Conservation (phyloP, 1,140 invertebrate species). For the Drosophila ironensis region DNA sequence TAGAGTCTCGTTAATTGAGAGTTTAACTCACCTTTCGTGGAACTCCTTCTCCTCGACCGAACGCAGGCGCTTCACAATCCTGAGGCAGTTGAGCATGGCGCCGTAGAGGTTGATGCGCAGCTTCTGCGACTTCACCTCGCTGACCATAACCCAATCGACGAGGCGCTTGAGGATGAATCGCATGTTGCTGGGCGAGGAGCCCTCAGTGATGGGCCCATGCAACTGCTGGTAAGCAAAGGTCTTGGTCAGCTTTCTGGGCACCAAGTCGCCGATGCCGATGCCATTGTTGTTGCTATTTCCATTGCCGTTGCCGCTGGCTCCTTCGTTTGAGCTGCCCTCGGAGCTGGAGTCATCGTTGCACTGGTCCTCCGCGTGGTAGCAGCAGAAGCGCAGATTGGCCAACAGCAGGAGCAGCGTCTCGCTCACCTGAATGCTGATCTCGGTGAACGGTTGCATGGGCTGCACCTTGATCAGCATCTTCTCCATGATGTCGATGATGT, state of each 20-base stretch:
- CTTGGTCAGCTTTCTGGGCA: background rate
- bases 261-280: slow-evolving; percentile 36
- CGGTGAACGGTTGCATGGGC: slow-evolving; percentile 85
- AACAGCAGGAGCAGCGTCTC: slow-evolving; percentile 87
- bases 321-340: slow-evolving; percentile 32
- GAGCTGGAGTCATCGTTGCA: slow-evolving; percentile 6
- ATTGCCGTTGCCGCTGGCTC: slow-evolving; percentile 34
- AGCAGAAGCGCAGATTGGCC: slow-evolving; percentile 87
- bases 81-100: slow-evolving; percentile 88
- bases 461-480: slow-evolving; percentile 89
- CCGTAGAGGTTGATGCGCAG: slow-evolving; percentile 93
- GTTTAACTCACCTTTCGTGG: slow-evolving; percentile 45
- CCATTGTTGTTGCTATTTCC: no score
- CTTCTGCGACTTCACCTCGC: slow-evolving; percentile 88
- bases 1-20: no score
- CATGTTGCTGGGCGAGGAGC: slow-evolving; percentile 84
- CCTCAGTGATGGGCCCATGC: slow-evolving; percentile 19
- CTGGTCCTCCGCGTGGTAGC: slow-evolving; percentile 71
- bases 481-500: slow-evolving; percentile 91
- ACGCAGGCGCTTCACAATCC: slow-evolving; percentile 85
- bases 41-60: slow-evolving; percentile 56
- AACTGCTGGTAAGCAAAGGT: background rate
- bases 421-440: slow-evolving; percentile 87
- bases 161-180: slow-evolving; percentile 88
- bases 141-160: slow-evolving; percentile 88